Conservation (phyloP, 2,888 invertebrate species). For the Caradrina kadenii region DNA sequence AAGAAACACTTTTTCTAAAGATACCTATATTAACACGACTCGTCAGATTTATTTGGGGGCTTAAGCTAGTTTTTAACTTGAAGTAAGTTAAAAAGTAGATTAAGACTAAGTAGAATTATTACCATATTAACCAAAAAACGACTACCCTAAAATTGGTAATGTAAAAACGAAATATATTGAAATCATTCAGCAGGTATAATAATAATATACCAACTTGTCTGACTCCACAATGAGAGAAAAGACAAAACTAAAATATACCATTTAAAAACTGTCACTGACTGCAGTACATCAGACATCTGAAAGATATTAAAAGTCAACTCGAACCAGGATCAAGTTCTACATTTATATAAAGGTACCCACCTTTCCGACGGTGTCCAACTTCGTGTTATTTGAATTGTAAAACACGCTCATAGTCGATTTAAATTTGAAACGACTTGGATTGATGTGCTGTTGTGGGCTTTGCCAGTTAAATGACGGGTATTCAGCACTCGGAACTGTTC, state of each 20-base stretch:
- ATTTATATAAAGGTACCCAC: conserved; percentile 79
- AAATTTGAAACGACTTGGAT: conserved; percentile 74
- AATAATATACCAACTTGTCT: not conserved
- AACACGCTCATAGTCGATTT: conserved; percentile 73
- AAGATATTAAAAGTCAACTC: conserved; percentile 78
- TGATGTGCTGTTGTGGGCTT: conserved; percentile 65
- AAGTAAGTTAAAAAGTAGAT: no score
- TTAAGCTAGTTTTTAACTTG: no score
- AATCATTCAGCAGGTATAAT: not conserved
- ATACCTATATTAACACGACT: no score
- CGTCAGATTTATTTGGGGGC: no score
- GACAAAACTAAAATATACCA: conserved; percentile 27
- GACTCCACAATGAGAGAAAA: conserved; percentile 12
- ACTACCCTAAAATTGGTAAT: no score
- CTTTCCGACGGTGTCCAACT: conserved; percentile 73
- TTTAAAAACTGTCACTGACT: conserved; percentile 33
- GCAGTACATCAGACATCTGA: conserved; percentile 59
- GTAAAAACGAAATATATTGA: not conserved
- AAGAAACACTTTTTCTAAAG: no score
- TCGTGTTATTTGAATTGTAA: conserved; percentile 80
- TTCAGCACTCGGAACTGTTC: conserved; percentile 25
- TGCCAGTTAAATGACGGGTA: conserved; percentile 55
- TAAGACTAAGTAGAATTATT: no score
- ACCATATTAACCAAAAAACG: not conserved
- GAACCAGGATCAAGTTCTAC: conserved; percentile 71